Evolutionary conservation across 2,797 vertebrate genomes (phyloP).

Genomic region (Parambassis ranga): DNA sequence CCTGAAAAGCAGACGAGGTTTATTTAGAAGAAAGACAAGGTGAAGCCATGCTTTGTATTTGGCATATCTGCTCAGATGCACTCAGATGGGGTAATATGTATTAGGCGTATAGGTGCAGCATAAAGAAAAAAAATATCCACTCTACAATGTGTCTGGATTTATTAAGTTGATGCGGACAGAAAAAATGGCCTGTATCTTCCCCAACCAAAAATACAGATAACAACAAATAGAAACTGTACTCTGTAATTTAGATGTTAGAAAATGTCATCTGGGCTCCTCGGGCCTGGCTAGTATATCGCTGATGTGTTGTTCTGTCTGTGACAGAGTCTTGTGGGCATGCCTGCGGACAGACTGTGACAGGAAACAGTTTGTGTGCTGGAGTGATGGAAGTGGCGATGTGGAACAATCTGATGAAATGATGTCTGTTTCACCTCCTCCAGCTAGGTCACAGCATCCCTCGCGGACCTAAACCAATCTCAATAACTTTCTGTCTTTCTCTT

Average conservation of each 20-base stretch:
- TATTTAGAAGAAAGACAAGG: constrained; percentile 49
- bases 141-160: neutral
- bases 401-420: constrained; percentile 74
- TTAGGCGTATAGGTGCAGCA: neutral
- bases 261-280: constrained; percentile 42
- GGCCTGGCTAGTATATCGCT: constrained; percentile 26
- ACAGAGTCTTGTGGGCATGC: constrained; percentile 55
- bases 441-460: constrained; percentile 63
- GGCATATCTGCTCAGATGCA: constrained; percentile 13
- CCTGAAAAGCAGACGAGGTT: constrained; percentile 45
- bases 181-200: neutral
- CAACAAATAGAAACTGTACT: constrained; percentile 30
- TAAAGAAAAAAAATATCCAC: neutral
- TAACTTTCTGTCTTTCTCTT: constrained; percentile 55
- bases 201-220: neutral
- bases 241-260: constrained; percentile 60
- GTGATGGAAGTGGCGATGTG: constrained; percentile 64
- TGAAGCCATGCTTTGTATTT: constrained; percentile 19
- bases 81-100: neutral
- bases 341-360: constrained; percentile 59
- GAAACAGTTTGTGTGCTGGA: constrained; percentile 66
- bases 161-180: constrained; percentile 3
- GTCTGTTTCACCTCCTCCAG: constrained; percentile 70
- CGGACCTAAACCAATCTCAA: constrained; percentile 62
- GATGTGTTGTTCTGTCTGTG: constrained; percentile 53